Percentiles rank a stretch among this genome's conserved stretches.
Conservation (phyloP, 2,113 vertebrate genomes). For the Balaenoptera acutorostrata region DNA sequence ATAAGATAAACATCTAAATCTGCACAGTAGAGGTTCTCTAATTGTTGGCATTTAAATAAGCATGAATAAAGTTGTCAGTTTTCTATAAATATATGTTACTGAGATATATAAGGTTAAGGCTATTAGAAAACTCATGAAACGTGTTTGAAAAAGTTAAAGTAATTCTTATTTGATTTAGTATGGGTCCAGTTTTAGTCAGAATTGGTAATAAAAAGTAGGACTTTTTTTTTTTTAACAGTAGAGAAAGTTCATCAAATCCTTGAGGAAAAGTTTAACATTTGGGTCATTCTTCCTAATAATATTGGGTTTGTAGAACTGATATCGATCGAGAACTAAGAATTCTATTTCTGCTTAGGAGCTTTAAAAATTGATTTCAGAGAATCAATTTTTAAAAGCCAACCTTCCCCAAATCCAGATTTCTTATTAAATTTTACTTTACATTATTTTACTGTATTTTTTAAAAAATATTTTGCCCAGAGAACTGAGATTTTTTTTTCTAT, state of each 20-base stretch:
- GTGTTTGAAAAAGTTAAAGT: conserved; percentile 1
- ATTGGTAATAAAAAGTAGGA: conserved; percentile 48
- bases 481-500: background rate
- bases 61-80: background rate
- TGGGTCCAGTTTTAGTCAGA: conserved; percentile 44
- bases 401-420: conserved; percentile 38
- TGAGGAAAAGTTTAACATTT: conserved; percentile 58
- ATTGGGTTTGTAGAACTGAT: conserved; percentile 49
- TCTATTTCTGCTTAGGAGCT: conserved; percentile 47
- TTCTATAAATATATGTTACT: conserved; percentile 16
- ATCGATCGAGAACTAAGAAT: conserved; percentile 35
- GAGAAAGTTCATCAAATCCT: conserved; percentile 54
- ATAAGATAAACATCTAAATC: conserved; percentile 6
- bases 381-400: conserved; percentile 50
- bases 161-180: conserved; percentile 44
- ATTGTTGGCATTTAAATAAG: background rate
- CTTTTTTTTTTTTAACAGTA: conserved; percentile 20
- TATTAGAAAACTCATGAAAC: conserved; percentile 20
- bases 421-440: conserved; percentile 35
- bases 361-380: conserved; percentile 58
- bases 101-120: background rate
- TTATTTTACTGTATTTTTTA: conserved; percentile 24
- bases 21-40: background rate
- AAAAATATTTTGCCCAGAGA: background rate
- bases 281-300: conserved; percentile 52